Percentiles rank a stretch among this genome's conserved stretches.
phyloP scores from a whole-genome alignment of 2,888 invertebrate genomes.

The Dicyrtoma fusca region DNA sequence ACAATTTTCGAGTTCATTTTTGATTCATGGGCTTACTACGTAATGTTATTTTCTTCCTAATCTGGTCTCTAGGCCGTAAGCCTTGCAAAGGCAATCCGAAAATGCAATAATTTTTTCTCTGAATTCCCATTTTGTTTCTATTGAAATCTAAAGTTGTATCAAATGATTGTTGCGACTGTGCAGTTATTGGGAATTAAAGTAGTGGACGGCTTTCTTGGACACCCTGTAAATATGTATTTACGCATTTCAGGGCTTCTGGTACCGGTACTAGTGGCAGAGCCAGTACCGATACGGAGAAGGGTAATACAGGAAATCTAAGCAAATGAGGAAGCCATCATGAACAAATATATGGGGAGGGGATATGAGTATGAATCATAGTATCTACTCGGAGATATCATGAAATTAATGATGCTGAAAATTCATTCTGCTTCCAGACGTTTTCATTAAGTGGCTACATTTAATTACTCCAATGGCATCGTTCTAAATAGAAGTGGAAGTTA shows the following conservation, averaged over 20 bases:
- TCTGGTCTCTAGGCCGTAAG: no score
- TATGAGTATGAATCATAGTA: neutral
- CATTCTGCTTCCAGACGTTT: conserved; percentile 5
- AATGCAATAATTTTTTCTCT: no score
- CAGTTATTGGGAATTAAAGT: neutral
- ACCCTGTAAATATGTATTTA: neutral
- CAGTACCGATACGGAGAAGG: neutral
- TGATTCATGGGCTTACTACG: no score
- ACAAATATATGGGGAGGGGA: neutral
- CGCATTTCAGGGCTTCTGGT: no score
- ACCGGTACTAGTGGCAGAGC: no score
- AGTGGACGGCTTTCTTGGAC: neutral
- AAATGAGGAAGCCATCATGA: neutral
- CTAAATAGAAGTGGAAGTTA: neutral
- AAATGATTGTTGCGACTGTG: neutral
- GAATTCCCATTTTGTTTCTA: no score
- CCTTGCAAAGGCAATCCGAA: no score
- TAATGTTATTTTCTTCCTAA: no score
- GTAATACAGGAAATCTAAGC: neutral
- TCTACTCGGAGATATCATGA: conserved; percentile 9
- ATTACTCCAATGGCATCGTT: conserved; percentile 15
- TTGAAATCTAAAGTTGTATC: neutral
- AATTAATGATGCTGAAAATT: conserved; percentile 24
- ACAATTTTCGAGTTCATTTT: no score
- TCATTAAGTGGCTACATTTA: conserved; percentile 18